These are phyloP conservation scores for Malacoraja senta DNA, from an alignment of 2,797 vertebrate genomes.

Conservation along the genomic window DNA sequence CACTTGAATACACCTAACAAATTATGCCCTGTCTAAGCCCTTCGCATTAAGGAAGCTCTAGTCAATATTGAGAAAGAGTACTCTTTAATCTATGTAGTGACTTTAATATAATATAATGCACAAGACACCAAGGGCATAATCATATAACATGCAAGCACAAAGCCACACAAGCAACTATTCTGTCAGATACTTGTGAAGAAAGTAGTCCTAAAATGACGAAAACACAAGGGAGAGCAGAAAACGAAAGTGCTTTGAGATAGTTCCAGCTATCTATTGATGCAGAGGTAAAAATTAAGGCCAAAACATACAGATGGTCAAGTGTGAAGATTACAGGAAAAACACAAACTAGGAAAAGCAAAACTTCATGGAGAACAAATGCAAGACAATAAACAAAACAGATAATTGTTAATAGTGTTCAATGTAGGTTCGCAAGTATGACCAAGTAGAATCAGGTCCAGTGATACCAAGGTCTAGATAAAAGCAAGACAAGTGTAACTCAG, in stretches of 20 bases:
- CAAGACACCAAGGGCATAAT: neutral
- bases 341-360: no score
- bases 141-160: neutral
- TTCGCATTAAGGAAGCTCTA: no score
- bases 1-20: no score
- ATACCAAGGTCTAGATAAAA: no score
- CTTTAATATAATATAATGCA: neutral
- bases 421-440: no score
- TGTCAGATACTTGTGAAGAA: neutral
- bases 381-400: no score
- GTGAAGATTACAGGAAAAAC: neutral
- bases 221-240: neutral
- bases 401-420: no score
- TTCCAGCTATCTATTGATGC: neutral
- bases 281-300: neutral
- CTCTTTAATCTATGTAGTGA: neutral
- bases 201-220: neutral
- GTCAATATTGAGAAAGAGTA: no score
- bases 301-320: neutral
- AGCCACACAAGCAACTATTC: neutral
- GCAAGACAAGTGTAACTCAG: no score
- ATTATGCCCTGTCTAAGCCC: no score
- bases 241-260: neutral
- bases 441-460: no score
- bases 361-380: no score